Base-by-base conservation (phyloP, 2,797 vertebrate genomes). In the Falco berigora region DNA sequence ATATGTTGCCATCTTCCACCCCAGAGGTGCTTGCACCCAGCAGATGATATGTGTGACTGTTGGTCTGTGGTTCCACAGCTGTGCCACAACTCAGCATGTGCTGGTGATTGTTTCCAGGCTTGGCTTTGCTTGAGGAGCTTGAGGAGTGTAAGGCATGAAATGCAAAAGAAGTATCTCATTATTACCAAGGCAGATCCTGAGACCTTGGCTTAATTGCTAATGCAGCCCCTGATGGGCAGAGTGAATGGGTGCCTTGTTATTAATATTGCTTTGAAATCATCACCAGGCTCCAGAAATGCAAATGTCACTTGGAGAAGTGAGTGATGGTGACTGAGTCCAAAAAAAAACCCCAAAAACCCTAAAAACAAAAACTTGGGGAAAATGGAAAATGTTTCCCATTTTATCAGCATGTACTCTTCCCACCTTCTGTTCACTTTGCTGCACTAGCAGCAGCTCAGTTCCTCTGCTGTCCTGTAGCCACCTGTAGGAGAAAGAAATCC, bases 21-120 rank as follows among this genome's bases (percentile, higher is more conserved):
- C 4, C 7, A 34, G 72, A 59, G 23, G 17, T 52, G 25, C 27
- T 42, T 32, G 28, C 34, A 47, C 42, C 14, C 38, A 28, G 34
- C 17, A 78, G 62, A 44, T 91, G 22, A 22, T 86, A 11, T 55
- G 8, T n/a, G 47, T 49, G 32, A 20, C 61, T 69, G 49, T 34
- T 4, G 1, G 49, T 32, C 40, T 88, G 56, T 8, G 4, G 50
- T 14, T 91, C 44, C 20, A 2, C 40, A 61, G 76, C 18, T 52
- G 36, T 80, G 78, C 32, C 80, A 34, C 0, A 0, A 52, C 44
- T 83, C 62, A 81, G 46, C 23, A 14, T 0, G 0, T 6, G 1
- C 53, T 0, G 0, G 21, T 77, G 25, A 30, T 92, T 1, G 1
- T 86, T 92, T 75, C 53, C 63, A 69, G 46, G 53, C 14, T 40